Conservation (phyloP, 2,888 invertebrate genomes). For the Rhamphomyia laevipes region DNA sequence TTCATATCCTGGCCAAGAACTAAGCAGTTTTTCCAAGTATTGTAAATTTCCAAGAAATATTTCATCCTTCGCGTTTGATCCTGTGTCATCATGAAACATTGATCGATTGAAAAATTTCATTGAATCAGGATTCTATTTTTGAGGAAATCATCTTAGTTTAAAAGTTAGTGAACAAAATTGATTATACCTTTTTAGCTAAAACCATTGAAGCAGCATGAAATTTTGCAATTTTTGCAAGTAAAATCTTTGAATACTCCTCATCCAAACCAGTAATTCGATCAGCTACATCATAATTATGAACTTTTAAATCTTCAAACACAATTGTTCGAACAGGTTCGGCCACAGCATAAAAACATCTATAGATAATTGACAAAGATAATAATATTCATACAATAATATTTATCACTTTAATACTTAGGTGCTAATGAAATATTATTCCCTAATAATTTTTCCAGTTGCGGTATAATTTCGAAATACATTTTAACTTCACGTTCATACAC, state of each 20-base stretch:
- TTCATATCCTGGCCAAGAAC: constrained; percentile 36
- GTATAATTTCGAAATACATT: constrained; percentile 37
- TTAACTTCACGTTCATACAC: constrained; percentile 39
- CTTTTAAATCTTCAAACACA: constrained; percentile 38
- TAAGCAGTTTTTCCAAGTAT: constrained; percentile 12
- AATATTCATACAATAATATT: too few relatives aligned
- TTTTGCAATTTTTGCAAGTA: constrained; percentile 41
- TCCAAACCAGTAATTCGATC: constrained; percentile 44
- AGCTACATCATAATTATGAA: constrained; percentile 42
- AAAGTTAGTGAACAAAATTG: background rate
- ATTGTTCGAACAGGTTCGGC: constrained; percentile 31
- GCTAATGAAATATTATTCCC: constrained; percentile 33
- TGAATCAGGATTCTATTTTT: background rate
- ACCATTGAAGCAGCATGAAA: constrained; percentile 46
- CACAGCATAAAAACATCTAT: constrained; percentile 30
- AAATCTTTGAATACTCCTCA: constrained; percentile 40
- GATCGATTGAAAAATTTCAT: background rate
- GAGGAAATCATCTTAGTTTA: background rate
- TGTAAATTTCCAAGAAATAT: background rate
- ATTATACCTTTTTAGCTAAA: constrained; percentile 40
- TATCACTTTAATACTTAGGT: constrained; percentile 30
- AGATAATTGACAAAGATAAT: too few relatives aligned
- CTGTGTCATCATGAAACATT: background rate
- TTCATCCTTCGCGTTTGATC: background rate
- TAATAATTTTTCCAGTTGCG: constrained; percentile 35